Base-by-base conservation (phyloP, 1,140 invertebrate species). In the Xylocopa sonorina region DNA sequence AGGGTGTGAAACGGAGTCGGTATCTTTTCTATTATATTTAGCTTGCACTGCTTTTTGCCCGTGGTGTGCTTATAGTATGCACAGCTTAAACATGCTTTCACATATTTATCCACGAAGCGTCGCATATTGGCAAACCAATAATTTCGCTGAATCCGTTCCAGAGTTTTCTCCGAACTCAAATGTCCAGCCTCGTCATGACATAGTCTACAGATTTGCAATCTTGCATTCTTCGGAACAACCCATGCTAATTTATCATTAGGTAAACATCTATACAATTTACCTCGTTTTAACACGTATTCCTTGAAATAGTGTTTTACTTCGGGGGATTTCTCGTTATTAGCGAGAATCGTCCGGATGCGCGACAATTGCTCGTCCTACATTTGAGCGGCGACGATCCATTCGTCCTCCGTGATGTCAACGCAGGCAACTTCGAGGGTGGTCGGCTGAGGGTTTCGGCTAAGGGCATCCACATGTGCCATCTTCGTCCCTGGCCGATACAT, bases 241-340 rank as follows among this genome's bases (percentile, higher is more conserved):
- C 58, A 62, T 10, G 58, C 58, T 21, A n/a, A 24, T n/a, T 41
- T 41, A 9, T 41, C n/a, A 10, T 41, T 16, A 7, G 58, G 32
- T 10, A 75, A 4, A 1, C 46, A 46, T 21, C 71, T 58, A 27
- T 63, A 74, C 9, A 74, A 1, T 41, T 63, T 62, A 12, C 63
- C n/a, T 7, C 2, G n/a, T 6, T 63, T 50, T 3, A 74, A 32
- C 6, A 43, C 0, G 16, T 62, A 74, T 4, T 74, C 71, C 0
- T 38, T 18, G 10, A 74, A 74, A 18, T 74, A 74, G 24, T 74
- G 71, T 5, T 74, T 74, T 2, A 46, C 51, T 27, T 74, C 71
- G 38, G 48, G 4, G 0, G 43, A 48, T 12, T 12, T 16, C 2
- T 53, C 18, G 0, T 48, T 46, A 1, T 63, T 38, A 0, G 21